Evolutionary conservation across 2,797 vertebrate genomes (phyloP).

Genomic region (Lepus oiostolus): DNA sequence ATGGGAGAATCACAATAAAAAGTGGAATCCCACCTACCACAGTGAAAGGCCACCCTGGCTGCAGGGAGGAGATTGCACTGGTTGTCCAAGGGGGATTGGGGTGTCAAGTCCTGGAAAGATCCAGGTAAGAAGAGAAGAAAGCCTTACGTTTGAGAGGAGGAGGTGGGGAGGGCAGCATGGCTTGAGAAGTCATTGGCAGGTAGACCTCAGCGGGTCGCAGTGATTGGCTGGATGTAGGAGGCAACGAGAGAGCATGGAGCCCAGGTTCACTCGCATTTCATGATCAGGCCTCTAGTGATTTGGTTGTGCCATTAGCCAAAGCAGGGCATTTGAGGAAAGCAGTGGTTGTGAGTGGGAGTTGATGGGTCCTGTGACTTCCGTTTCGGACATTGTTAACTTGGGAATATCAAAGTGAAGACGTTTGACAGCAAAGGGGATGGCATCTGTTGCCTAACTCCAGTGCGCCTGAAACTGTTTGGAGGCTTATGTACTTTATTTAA

Average conservation of each 20-base stretch:
- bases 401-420: neutral
- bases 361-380: neutral
- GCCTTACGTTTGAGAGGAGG: neutral
- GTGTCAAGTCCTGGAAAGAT: neutral
- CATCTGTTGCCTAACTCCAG: neutral
- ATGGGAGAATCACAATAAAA: neutral
- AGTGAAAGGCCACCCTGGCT: neutral
- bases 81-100: neutral
- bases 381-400: neutral
- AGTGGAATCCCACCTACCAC: neutral
- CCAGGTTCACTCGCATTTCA: neutral
- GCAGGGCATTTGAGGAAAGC: neutral
- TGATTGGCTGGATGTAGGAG: neutral
- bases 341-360: neutral
- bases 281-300: neutral
- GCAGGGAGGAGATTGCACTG: neutral
- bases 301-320: neutral
- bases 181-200: neutral
- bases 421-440: neutral
- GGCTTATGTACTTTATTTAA: neutral
- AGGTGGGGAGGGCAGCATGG: fast-evolving
- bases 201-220: fast-evolving
- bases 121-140: neutral
- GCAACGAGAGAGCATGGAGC: neutral
- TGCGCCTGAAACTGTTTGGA: neutral